Evolutionary conservation across 2,113 vertebrate genomes (phyloP).

Genomic region (Anoplopoma fimbria): DNA sequence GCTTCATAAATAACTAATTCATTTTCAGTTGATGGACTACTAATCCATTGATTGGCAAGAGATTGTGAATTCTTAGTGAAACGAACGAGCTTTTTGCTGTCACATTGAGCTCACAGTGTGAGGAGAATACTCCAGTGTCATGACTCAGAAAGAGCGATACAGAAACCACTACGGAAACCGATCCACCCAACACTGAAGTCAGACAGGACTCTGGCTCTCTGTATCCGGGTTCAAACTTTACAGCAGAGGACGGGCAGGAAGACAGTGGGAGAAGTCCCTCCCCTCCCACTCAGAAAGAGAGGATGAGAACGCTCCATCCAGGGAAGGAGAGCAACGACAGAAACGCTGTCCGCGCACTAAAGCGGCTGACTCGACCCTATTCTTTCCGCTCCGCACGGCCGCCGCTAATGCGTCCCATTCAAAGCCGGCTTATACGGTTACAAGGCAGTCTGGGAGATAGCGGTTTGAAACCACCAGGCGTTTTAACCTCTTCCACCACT

Average conservation of each 20-base stretch:
- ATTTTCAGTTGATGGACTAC: background rate
- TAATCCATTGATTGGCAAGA: background rate
- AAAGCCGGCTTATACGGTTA: conserved; percentile 73
- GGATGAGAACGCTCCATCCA: background rate
- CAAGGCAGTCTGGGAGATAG: conserved; percentile 71
- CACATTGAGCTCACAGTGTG: background rate
- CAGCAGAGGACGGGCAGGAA: background rate
- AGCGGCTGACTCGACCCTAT: conserved; percentile 82
- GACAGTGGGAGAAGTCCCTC: background rate
- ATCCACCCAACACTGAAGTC: background rate
- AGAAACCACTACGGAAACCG: background rate
- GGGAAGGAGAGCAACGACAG: conserved; percentile 54
- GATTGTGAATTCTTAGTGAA: background rate
- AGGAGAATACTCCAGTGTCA: background rate
- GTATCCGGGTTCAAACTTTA: background rate
- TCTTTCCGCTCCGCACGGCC: conserved; percentile 73
- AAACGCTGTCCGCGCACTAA: conserved; percentile 78
- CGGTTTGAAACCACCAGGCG: conserved; percentile 44
- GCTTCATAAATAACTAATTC: background rate
- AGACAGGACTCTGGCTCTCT: background rate
- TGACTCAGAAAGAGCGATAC: background rate
- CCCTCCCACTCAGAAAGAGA: background rate
- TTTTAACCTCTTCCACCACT: conserved; percentile 38
- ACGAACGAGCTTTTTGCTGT: background rate
- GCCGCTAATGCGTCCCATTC: conserved; percentile 80